These are phyloP conservation scores for Andrena cerasifolii DNA, from an alignment of 1,140 invertebrate species.

Conservation along the genomic window DNA sequence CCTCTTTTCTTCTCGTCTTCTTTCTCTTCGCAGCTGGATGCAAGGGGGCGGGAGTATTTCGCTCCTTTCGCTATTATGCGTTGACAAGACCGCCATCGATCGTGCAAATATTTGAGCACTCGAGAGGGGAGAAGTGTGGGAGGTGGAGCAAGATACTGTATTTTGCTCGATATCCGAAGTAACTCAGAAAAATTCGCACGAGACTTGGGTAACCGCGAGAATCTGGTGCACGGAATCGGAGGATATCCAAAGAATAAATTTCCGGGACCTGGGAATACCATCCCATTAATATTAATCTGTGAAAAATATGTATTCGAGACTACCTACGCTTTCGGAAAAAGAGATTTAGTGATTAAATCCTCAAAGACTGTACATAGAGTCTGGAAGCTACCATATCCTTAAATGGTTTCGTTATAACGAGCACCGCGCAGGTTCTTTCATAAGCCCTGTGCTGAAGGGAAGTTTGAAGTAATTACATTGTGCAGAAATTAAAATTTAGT, in stretches of 20 bases:
- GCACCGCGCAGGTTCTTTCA: no score
- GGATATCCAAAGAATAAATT: slow-evolving; percentile 13
- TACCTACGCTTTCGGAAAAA: no score
- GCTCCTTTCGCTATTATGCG: slow-evolving; percentile 48
- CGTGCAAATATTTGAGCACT: slow-evolving; percentile 63
- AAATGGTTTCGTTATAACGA: no score
- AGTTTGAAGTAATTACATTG: no score
- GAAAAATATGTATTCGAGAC: neutral
- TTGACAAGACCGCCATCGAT: slow-evolving; percentile 58
- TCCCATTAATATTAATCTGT: neutral
- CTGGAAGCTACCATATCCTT: no score
- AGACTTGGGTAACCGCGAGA: slow-evolving; percentile 50
- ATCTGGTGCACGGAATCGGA: slow-evolving; percentile 21
- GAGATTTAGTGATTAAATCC: no score
- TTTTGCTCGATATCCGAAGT: slow-evolving; percentile 59
- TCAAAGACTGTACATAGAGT: neutral
- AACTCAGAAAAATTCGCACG: slow-evolving; percentile 59
- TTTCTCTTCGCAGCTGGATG: slow-evolving; percentile 35
- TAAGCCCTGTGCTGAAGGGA: no score
- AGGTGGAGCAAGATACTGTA: slow-evolving; percentile 31
- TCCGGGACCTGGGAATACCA: neutral
- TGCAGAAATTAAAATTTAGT: no score
- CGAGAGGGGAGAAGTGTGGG: neutral
- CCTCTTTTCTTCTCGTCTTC: no score
- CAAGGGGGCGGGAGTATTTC: slow-evolving; percentile 28